Evolutionary conservation across 1,140 invertebrate species (phyloP).

Genomic region (Xylocopa sonorina): DNA sequence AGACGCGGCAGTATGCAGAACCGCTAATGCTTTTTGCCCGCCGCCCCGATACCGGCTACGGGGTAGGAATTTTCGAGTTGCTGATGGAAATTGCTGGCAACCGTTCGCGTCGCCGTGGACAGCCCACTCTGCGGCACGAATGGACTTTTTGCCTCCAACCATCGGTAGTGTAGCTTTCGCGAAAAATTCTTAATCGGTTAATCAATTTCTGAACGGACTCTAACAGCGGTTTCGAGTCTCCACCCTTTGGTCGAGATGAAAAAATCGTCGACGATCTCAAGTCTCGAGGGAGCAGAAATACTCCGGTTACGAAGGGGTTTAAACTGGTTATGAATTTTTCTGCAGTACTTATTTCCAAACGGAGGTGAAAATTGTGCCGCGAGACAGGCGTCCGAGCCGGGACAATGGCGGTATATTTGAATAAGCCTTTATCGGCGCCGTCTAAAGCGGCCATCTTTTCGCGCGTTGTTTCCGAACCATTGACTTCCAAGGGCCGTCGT

Average conservation of each 20-base stretch:
- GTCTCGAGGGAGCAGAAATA: too few relatives aligned
- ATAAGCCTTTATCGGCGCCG: background rate
- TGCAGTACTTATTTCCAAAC: background rate
- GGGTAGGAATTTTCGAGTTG: constrained; percentile 29
- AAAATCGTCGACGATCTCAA: too few relatives aligned
- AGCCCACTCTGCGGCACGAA: background rate
- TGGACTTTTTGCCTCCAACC: too few relatives aligned
- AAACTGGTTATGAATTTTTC: too few relatives aligned
- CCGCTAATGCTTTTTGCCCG: constrained; percentile 40
- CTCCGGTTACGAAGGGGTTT: too few relatives aligned
- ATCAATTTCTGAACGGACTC: too few relatives aligned
- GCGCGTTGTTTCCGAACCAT: constrained; percentile 28
- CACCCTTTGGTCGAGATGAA: too few relatives aligned
- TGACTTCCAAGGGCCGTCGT: constrained; percentile 6
- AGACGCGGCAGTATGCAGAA: constrained; percentile 13
- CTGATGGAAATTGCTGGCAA: constrained; percentile 30
- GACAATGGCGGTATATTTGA: background rate
- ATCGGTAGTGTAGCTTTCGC: background rate
- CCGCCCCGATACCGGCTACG: constrained; percentile 9
- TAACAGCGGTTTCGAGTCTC: too few relatives aligned
- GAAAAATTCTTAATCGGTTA: too few relatives aligned
- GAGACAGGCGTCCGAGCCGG: background rate
- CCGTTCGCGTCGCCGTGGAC: background rate
- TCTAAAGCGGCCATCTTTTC: constrained; percentile 7
- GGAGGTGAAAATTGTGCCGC: background rate